Evolutionary conservation across 2,113 vertebrate genomes (phyloP).

Genomic region (Tyrannus savana): DNA sequence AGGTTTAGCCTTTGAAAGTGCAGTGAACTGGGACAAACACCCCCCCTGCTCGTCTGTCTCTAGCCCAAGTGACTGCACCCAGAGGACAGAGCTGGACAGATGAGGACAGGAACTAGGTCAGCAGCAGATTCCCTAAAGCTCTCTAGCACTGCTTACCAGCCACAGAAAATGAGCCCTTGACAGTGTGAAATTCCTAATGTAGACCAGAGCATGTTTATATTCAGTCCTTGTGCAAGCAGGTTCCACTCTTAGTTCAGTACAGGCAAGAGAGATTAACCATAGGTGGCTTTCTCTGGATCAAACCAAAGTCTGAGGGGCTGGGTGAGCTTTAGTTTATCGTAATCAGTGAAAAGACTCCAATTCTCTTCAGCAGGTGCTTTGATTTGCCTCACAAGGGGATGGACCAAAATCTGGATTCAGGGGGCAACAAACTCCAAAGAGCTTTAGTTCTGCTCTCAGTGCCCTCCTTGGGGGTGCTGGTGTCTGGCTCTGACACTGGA

Average conservation of each 20-base stretch:
- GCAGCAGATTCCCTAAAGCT: neutral
- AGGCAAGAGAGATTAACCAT: neutral
- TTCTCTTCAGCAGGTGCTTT: neutral
- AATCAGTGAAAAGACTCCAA: neutral
- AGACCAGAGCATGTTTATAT: neutral
- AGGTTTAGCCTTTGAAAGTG: neutral
- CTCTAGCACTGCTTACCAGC: neutral
- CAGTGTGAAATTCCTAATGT: neutral
- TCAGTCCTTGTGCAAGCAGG: neutral
- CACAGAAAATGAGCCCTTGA: neutral
- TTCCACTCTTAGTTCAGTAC: neutral
- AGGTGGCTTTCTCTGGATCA: neutral
- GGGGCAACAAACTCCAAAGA: neutral
- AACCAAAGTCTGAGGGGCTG: neutral
- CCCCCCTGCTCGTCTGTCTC: neutral
- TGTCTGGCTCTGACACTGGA: neutral
- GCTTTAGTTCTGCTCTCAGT: neutral
- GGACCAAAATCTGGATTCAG: neutral
- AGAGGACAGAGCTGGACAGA: neutral
- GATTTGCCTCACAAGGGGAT: neutral
- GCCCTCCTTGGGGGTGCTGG: neutral
- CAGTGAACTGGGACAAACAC: rapidly evolving
- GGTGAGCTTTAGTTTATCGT: neutral
- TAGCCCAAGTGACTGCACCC: neutral
- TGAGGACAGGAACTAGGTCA: neutral